phyloP scores from a whole-genome alignment of 2,113 vertebrate species.

The Paradoxurus hermaphroditus region DNA sequence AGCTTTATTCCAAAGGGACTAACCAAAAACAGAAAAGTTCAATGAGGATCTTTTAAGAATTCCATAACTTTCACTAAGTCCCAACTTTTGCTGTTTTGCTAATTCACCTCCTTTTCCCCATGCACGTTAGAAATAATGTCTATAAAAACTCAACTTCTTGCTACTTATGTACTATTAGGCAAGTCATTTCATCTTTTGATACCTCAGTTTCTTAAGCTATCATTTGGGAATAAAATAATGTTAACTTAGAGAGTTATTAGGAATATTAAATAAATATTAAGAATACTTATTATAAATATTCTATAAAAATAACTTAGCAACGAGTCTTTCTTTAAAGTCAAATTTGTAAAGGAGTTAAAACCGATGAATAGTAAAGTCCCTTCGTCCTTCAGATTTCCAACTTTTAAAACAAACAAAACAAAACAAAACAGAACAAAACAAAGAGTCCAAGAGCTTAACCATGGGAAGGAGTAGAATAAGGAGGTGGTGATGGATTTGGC shows the following conservation, averaged over 20 bases:
- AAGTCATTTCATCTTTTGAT: background rate
- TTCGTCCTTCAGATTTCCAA: background rate
- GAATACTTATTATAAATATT: background rate
- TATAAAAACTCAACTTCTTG: background rate
- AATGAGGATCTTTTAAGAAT: background rate
- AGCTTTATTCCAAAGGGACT: background rate
- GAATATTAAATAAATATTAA: background rate
- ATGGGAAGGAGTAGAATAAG: background rate
- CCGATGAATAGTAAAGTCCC: background rate
- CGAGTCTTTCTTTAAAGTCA: background rate
- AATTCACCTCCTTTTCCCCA: background rate
- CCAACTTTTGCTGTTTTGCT: background rate
- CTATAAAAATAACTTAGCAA: background rate
- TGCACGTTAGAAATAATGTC: background rate
- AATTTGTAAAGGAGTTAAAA: background rate
- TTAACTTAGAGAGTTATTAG: background rate
- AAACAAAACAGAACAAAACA: background rate
- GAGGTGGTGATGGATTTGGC: background rate
- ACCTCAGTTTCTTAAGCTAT: background rate
- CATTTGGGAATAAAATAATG: background rate
- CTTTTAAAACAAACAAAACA: background rate
- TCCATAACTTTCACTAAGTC: background rate
- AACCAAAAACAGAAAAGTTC: background rate
- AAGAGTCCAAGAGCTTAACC: background rate
- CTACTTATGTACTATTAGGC: background rate